These are phyloP conservation scores for Aramus guarauna DNA, from an alignment of 2,113 vertebrate genomes.

Conservation along the genomic window DNA sequence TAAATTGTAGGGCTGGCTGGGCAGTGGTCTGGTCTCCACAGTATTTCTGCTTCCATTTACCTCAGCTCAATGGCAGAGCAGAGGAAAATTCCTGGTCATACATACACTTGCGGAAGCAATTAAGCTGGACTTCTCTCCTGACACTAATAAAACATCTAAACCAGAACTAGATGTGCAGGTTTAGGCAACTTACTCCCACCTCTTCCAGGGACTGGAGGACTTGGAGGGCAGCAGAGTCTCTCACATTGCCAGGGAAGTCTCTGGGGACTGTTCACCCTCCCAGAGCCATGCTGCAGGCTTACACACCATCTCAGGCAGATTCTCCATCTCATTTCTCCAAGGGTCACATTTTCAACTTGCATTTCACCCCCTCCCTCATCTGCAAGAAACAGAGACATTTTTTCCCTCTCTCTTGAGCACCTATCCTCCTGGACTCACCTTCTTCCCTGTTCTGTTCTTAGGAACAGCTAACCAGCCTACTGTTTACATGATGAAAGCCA, in stretches of 20 bases:
- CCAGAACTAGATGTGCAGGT: not conserved
- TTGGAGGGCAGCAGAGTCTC: not conserved
- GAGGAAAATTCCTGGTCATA: not conserved
- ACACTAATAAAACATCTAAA: not conserved
- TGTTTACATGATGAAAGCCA: not conserved
- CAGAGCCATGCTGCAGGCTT: not conserved
- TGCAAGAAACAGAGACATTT: not conserved
- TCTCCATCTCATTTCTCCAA: not conserved
- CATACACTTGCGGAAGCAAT: accelerated
- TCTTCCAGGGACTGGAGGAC: not conserved
- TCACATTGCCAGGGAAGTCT: not conserved
- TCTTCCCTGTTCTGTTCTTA: not conserved
- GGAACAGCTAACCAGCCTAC: not conserved
- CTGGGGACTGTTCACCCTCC: not conserved
- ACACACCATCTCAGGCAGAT: not conserved
- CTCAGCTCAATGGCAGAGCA: not conserved
- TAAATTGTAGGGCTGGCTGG: conserved; percentile 17
- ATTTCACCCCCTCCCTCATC: not conserved
- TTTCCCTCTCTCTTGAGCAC: not conserved
- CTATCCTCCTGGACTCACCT: not conserved
- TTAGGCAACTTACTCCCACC: not conserved
- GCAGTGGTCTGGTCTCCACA: not conserved
- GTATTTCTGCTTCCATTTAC: conserved; percentile 4
- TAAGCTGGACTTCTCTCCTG: not conserved
- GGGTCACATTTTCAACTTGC: not conserved